phyloP scores from a whole-genome alignment of 2,797 vertebrate genomes.

The Limosa lapponica region DNA sequence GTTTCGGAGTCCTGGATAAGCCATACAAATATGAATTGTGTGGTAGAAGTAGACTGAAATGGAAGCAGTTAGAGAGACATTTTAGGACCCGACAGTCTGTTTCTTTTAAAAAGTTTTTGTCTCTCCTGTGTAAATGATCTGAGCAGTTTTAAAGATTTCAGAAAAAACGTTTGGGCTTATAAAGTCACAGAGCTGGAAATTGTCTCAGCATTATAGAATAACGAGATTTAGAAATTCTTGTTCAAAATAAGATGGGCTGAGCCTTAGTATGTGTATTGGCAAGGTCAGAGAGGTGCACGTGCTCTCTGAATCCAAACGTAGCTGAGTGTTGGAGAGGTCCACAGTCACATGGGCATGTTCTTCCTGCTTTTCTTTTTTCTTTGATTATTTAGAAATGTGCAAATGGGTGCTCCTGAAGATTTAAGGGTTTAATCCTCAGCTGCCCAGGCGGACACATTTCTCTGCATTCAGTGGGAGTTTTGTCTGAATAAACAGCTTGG shows the following conservation, averaged over 20 bases:
- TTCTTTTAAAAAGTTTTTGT: neutral
- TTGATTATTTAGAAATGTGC: neutral
- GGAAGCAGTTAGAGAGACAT: neutral
- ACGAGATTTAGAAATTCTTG: neutral
- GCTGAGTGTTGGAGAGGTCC: neutral
- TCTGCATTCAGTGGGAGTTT: neutral
- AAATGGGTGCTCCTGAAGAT: neutral
- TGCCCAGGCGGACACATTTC: neutral
- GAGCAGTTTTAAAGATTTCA: neutral
- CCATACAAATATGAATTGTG: neutral
- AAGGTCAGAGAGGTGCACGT: neutral
- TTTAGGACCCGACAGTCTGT: neutral
- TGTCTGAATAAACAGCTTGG: neutral
- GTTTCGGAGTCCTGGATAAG: neutral
- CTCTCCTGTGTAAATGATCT: neutral
- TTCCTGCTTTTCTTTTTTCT: neutral
- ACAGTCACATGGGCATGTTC: rapidly evolving
- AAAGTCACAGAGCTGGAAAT: neutral
- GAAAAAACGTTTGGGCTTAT: neutral
- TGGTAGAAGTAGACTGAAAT: neutral
- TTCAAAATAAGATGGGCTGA: neutral
- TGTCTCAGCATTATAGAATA: neutral
- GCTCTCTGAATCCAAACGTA: neutral
- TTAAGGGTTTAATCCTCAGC: neutral
- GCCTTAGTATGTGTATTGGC: rapidly evolving